phyloP scores from a whole-genome alignment of 2,888 invertebrate genomes.

The Polyommatus icarus region DNA sequence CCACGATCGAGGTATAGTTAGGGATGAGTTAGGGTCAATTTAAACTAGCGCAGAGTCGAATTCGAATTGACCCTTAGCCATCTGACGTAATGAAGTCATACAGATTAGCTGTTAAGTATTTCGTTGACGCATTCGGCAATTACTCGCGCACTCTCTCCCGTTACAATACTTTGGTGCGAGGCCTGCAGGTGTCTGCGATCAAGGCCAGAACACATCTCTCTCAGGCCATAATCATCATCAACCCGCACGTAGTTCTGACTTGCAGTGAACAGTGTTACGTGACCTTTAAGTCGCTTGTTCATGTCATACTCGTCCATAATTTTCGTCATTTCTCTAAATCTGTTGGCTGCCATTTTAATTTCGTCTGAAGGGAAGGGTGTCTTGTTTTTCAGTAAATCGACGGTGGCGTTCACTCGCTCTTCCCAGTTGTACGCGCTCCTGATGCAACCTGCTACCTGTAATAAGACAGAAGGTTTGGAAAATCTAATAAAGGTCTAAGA shows the following conservation, averaged over 20 bases:
- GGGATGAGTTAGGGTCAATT: too few species aligned
- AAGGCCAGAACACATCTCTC: slow-evolving; percentile 86
- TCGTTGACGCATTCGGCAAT: slow-evolving; percentile 80
- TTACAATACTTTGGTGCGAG: slow-evolving; percentile 93
- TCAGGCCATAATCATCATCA: slow-evolving; percentile 93
- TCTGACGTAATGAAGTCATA: background rate
- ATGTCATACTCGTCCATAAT: slow-evolving; percentile 89
- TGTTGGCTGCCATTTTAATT: slow-evolving; percentile 83
- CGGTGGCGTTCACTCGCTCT: slow-evolving; percentile 79
- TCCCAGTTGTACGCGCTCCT: slow-evolving; percentile 73
- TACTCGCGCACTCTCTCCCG: slow-evolving; percentile 86
- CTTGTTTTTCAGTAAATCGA: slow-evolving; percentile 67
- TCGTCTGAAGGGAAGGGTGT: slow-evolving; percentile 55
- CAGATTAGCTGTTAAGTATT: background rate
- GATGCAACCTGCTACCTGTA: background rate
- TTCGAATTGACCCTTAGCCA: too few species aligned
- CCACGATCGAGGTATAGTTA: too few species aligned
- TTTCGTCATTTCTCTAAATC: slow-evolving; percentile 90
- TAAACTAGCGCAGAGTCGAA: too few species aligned
- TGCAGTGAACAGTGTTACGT: slow-evolving; percentile 91
- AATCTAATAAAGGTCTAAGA: background rate
- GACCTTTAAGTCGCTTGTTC: slow-evolving; percentile 81
- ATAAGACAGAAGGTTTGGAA: background rate
- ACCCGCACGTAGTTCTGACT: slow-evolving; percentile 91
- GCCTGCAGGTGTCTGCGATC: slow-evolving; percentile 83